Evolutionary conservation across 1,140 invertebrate genomes (phyloP).

Genomic region (Lepidurus packardi): DNA sequence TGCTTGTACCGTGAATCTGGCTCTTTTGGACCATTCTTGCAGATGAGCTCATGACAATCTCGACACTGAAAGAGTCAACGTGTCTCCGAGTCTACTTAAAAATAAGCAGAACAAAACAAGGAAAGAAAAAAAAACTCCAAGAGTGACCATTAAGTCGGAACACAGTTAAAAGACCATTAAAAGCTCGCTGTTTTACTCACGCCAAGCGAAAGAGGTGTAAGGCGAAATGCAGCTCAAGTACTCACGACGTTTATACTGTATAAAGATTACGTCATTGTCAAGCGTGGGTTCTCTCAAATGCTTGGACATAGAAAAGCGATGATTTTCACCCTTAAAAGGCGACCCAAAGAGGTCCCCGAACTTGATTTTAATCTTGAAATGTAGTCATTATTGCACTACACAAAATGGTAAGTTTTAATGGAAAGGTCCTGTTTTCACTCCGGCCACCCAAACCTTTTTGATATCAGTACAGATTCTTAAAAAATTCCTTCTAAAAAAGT

Average conservation of each 20-base stretch:
- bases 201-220: neutral
- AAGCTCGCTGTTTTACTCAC: neutral
- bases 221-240: conserved; percentile 2
- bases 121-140: neutral
- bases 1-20: too few species aligned
- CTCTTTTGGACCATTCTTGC: neutral
- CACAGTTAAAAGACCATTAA: neutral
- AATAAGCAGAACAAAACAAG: neutral
- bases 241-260: conserved; percentile 5
- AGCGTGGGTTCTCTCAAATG: neutral
- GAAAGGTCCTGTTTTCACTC: neutral
- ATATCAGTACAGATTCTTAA: neutral
- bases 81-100: neutral
- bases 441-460: neutral
- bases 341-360: neutral
- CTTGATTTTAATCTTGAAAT: neutral
- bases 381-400: neutral
- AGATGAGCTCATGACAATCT: neutral
- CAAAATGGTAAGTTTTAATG: neutral
- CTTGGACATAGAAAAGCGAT: neutral
- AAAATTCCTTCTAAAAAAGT: too few species aligned
- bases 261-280: conserved; percentile 12
- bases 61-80: neutral
- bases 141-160: neutral
- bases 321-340: neutral